Conservation (phyloP, 2,113 vertebrate genomes). For the Vireo altiloquus region DNA sequence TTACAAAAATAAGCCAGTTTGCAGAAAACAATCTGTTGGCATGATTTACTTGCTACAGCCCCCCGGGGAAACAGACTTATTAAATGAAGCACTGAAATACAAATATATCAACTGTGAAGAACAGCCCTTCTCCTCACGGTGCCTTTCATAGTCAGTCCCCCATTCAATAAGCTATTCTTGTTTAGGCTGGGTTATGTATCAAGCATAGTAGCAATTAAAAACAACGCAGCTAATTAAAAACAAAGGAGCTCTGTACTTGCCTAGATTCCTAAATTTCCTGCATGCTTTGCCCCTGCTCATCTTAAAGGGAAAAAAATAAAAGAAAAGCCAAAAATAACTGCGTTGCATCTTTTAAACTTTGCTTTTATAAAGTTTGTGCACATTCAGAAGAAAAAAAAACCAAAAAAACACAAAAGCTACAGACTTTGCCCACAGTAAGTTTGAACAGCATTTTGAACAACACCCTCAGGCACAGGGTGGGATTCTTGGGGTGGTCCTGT, state of each 20-base stretch:
- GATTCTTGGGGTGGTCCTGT: neutral
- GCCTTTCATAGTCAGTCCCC: conserved; percentile 53
- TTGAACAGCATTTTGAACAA: too few relatives aligned
- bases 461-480: neutral
- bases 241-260: conserved; percentile 26
- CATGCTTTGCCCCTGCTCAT: conserved; percentile 1
- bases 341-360: neutral
- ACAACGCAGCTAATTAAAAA: conserved; percentile 53
- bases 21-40: conserved; percentile 57
- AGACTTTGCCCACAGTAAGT: neutral
- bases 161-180: conserved; percentile 55
- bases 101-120: conserved; percentile 62
- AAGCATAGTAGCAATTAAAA: conserved; percentile 63
- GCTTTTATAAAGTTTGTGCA: neutral
- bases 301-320: neutral
- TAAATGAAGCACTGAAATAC: conserved; percentile 66
- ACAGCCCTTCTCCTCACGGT: conserved; percentile 41
- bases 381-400: neutral
- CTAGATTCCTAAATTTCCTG: conserved; percentile 23
- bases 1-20: conserved; percentile 61
- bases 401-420: neutral
- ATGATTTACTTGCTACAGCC: conserved; percentile 60
- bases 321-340: neutral
- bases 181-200: conserved; percentile 61
- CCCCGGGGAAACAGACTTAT: conserved; percentile 59